Percentiles rank a stretch among this genome's conserved stretches.
These are phyloP conservation scores for Agapetus fuscipes DNA, from an alignment of 2,888 invertebrate species.

Conservation along the genomic window DNA sequence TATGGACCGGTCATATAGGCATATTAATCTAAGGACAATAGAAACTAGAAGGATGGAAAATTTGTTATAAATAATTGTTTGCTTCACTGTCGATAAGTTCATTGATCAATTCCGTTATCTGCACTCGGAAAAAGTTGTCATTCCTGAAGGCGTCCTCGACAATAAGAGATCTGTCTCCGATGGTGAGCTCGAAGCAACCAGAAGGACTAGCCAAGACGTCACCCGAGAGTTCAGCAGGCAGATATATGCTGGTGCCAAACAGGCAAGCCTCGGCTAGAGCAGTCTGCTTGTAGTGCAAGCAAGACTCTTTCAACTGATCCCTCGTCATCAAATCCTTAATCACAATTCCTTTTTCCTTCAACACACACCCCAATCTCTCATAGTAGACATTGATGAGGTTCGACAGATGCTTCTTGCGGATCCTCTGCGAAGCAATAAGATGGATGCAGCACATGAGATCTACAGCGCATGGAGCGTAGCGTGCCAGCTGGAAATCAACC, in stretches of 20 bases:
- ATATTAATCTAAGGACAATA: too few species aligned
- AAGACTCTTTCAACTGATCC: constrained; percentile 35
- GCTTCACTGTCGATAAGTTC: constrained; percentile 37
- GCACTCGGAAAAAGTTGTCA: constrained; percentile 39
- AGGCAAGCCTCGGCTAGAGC: constrained; percentile 46
- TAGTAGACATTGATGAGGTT: constrained; percentile 49
- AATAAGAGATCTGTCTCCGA: constrained; percentile 42
- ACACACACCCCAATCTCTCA: constrained; percentile 33
- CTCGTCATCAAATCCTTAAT: constrained; percentile 34
- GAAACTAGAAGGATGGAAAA: too few species aligned
- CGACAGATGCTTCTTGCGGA: constrained; percentile 36
- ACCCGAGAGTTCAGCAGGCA: constrained; percentile 41
- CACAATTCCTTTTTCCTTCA: constrained; percentile 32
- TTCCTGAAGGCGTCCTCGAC: constrained; percentile 44
- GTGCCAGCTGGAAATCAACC: constrained; percentile 59
- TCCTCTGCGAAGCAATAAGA: constrained; percentile 40
- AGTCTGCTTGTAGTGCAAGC: constrained; percentile 41
- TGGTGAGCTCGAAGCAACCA: constrained; percentile 46
- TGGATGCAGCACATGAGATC: constrained; percentile 51
- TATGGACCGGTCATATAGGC: too few species aligned
- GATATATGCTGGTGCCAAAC: constrained; percentile 43
- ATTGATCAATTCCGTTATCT: constrained; percentile 44
- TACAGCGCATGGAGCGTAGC: constrained; percentile 56
- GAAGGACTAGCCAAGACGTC: constrained; percentile 37
- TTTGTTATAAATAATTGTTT: constrained; percentile 26